These are phyloP conservation scores for Conopomorpha cramerella DNA, from an alignment of 1,140 invertebrate species.

Conservation along the genomic window DNA sequence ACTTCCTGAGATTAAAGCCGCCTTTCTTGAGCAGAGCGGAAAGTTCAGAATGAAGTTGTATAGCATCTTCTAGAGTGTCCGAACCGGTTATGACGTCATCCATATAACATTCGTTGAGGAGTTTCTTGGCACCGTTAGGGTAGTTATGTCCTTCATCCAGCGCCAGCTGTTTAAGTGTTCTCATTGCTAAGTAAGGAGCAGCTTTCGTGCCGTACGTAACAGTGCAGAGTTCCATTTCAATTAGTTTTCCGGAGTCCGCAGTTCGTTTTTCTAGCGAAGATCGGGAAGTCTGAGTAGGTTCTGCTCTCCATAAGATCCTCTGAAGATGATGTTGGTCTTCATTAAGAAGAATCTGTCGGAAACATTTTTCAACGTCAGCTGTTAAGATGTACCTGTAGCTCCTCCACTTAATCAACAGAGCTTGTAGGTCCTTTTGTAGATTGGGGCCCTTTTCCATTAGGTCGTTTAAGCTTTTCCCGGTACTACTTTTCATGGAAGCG, in stretches of 20 bases:
- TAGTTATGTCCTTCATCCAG: not conserved
- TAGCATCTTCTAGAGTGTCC: not conserved
- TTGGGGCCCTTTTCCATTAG: conserved; percentile 3
- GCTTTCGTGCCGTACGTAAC: not conserved
- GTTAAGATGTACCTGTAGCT: not conserved
- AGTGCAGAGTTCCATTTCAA: not conserved
- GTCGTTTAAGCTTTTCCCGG: conserved; percentile 1
- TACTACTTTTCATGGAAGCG: not conserved
- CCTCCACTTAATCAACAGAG: conserved; percentile 1
- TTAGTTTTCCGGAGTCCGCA: no score
- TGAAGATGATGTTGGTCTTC: not conserved
- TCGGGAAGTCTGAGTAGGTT: not conserved
- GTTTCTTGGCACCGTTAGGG: not conserved
- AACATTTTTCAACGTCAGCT: conserved; percentile 3
- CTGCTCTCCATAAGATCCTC: conserved; percentile 1
- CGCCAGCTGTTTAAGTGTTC: conserved; percentile 1
- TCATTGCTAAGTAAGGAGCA: conserved; percentile 2
- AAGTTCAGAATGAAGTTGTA: not conserved
- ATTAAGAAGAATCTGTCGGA: not conserved
- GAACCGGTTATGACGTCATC: not conserved
- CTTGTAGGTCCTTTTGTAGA: conserved; percentile 1
- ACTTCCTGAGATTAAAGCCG: conserved; percentile 2
- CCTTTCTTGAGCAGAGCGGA: not conserved
- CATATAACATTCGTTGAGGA: not conserved
- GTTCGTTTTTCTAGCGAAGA: no score